Evolutionary conservation across 2,113 vertebrate genomes (phyloP), one percentile per base, ranked within the genome.

Genomic region (Grantiella picta): DNA sequence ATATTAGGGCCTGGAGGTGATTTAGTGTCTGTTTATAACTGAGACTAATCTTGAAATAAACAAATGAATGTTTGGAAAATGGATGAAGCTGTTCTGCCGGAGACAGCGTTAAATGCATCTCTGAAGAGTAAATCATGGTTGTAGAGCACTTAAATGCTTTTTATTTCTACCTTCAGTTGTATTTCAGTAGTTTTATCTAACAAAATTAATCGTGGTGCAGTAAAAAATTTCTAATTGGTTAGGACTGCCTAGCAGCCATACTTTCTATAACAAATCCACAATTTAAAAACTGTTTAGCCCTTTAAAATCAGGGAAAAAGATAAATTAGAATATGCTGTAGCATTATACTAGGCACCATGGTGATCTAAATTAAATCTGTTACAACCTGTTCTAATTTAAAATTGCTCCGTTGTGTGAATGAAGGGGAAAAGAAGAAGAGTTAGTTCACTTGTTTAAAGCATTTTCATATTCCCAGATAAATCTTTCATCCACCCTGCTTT

Each of bases 21-120:
- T 97, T 97, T 97, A 97, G 93, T 92, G 96, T 97, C 97, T 98
- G 97, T 98, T 98, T 98, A 97, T 96, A 98, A 94, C 75, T 75
- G 94, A 78, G 81, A 96, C 96, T 96, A 96, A 96, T 96, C 79
- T 79, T 97, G 96, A 97, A 97, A 95, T 98, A 98, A 98, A 97
- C 97, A 97, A 96, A 94, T 93, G 97, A 92, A 91, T 97, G 97
- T 95, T 97, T 97, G 96, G 95, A 82, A 96, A 97, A 97, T 78
- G 87, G 89, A 96, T 97, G 92, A 96, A 96, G 92, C 96, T 91
- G 92, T 83, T 87, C 70, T 95, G 70, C 75, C 31, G 86, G 89
- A 96, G 95, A 96, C 93, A 92, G 91, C 69, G 0, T 94, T 96
- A 96, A 97, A 97, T 94, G 92, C 76, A 91, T 96, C 93, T 88